Evolutionary conservation across 2,888 invertebrate genomes (phyloP), one percentile per base, ranked within the genome.

Genomic region (Lepas anatifera): DNA sequence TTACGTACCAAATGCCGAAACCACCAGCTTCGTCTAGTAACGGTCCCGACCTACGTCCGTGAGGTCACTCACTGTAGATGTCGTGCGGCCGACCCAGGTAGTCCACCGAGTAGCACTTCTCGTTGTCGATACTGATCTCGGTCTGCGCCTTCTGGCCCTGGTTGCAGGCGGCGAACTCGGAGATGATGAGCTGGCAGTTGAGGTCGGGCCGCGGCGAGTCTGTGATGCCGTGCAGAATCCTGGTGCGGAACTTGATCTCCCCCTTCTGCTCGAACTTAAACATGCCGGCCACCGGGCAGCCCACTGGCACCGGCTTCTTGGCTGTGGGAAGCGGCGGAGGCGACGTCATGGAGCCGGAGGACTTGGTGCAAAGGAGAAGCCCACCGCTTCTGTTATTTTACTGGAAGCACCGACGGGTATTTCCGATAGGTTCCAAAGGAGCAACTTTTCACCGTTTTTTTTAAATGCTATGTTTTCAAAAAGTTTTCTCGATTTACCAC

Each of bases 241-340:
- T 87, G 0, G 96, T 97, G 81, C 89, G 90, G 77, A 97, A 96
- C 43, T 84, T 86, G 43, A 92, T 89, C 75, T 95, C 94, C n/a
- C 95, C 95, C 76, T 82, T 85, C 81, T 98, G 97, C 0, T 89
- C 87, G 77, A 98, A 98, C 79, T 89, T 91, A 78, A 94, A 98
- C 80, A 97, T 95, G 2, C 98, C 98, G 58, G 95, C 97, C 1
- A 98, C 89, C 0, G 97, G 97, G 80, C 97, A 98, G 63, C 93
- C 86, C 8, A 98, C 90, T 0, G 96, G 90, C 0, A 91, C 87
- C 0, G 97, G 97, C 79, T 92, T 87, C 78, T 87, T 89, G n/a
- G 90, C 88, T 84, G 74, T 69, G 37, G 37, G 35, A 52, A 22
- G 25, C 7, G 18, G 32, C 2, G 58, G 25, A 22, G 6, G 32